Evolutionary conservation across 2,888 invertebrate species (phyloP).

Genomic region (Lagria hirta): DNA sequence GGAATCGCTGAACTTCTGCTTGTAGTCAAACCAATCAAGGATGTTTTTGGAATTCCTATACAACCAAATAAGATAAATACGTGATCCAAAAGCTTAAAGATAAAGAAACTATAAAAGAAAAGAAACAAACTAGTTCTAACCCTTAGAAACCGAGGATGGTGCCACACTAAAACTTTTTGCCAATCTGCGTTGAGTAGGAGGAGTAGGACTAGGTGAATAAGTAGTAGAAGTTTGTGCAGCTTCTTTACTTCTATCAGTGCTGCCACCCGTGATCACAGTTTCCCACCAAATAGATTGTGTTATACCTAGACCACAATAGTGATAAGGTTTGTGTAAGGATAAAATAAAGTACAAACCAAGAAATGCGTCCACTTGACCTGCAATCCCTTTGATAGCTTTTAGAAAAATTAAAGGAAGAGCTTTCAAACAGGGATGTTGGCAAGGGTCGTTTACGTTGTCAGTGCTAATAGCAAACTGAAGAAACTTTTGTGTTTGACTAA

Average conservation of each 20-base stretch:
- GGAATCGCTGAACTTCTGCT: constrained; percentile 69
- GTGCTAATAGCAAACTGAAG: constrained; percentile 77
- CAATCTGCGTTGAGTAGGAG: constrained; percentile 83
- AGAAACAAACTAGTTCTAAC: constrained; percentile 48
- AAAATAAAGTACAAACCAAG: constrained; percentile 67
- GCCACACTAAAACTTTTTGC: constrained; percentile 92
- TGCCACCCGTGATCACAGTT: constrained; percentile 53
- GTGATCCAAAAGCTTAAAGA: no score
- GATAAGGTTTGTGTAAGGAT: no score
- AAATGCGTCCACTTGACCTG: constrained; percentile 93
- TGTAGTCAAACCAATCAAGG: constrained; percentile 76
- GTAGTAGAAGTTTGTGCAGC: constrained; percentile 35
- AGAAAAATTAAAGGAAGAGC: constrained; percentile 86
- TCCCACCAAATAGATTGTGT: constrained; percentile 57
- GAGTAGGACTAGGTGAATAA: constrained; percentile 72
- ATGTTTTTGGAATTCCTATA: constrained; percentile 76
- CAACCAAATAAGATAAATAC: no score
- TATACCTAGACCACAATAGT: constrained; percentile 49
- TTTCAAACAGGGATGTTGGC: constrained; percentile 85
- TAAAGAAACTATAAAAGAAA: constrained; percentile 10
- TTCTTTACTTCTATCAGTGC: constrained; percentile 52
- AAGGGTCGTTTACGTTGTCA: constrained; percentile 81
- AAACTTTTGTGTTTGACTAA: constrained; percentile 72
- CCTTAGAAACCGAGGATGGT: constrained; percentile 67
- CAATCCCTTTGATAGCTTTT: constrained; percentile 90